These are phyloP conservation scores for Erinaceus europaeus DNA, from an alignment of 2,113 vertebrate species.

Conservation along the genomic window DNA sequence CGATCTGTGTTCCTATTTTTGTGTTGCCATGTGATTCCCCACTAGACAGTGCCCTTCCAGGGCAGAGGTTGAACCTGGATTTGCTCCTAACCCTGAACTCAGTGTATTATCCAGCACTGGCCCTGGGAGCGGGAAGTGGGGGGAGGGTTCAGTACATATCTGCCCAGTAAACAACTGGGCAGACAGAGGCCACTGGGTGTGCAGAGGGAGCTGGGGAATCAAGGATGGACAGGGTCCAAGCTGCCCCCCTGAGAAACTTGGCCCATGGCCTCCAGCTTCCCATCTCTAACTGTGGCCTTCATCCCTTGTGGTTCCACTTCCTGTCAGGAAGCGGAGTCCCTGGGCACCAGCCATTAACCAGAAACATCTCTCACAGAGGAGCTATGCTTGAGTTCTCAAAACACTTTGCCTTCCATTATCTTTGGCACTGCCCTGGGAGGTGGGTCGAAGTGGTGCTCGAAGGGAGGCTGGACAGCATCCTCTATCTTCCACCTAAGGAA, in stretches of 20 bases:
- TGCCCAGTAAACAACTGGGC: neutral
- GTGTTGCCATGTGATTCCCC: neutral
- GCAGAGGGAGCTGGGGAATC: neutral
- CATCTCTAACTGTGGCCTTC: neutral
- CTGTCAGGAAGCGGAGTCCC: constrained; percentile 24
- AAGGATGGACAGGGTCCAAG: neutral
- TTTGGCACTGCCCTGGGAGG: neutral
- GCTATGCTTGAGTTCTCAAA: neutral
- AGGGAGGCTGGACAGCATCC: too few species aligned
- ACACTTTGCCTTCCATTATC: constrained; percentile 23
- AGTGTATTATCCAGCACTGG: neutral
- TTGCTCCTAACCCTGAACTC: neutral
- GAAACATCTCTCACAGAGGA: neutral
- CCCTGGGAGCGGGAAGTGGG: too few species aligned
- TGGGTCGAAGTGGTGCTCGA: neutral
- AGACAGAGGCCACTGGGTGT: neutral
- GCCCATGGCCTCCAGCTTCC: neutral
- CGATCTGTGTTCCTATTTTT: neutral
- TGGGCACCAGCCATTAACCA: neutral
- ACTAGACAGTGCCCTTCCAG: neutral
- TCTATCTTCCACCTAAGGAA: too few species aligned
- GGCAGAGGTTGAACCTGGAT: neutral
- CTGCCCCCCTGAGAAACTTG: neutral
- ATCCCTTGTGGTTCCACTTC: neutral
- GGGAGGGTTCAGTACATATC: neutral